Evolutionary conservation across 2,797 vertebrate species (phyloP).

Genomic region (Aplochiton taeniatus): DNA sequence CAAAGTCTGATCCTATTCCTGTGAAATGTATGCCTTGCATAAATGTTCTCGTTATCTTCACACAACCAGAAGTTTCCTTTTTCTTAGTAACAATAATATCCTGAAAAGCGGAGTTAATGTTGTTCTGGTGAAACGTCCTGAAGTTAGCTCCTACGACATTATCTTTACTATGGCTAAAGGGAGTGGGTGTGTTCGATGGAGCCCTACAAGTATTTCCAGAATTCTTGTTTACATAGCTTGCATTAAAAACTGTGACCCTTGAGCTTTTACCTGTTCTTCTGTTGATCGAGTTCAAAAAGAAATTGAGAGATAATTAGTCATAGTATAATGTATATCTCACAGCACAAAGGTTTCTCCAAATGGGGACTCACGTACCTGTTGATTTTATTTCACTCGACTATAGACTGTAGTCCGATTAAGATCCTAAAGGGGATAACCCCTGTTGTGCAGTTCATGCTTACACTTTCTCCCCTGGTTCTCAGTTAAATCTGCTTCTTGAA

Average conservation of each 20-base stretch:
- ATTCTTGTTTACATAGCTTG: conserved; percentile 57
- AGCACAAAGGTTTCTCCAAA: too few species aligned
- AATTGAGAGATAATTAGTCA: too few species aligned
- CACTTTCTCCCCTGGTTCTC: too few species aligned
- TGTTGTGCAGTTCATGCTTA: too few species aligned
- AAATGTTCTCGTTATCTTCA: background rate
- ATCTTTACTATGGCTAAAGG: conserved; percentile 52
- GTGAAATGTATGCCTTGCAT: background rate
- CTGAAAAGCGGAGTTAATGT: conserved; percentile 16
- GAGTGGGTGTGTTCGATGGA: conserved; percentile 32
- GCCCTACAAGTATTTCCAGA: conserved; percentile 50
- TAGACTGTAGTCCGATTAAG: too few species aligned
- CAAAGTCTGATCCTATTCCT: background rate
- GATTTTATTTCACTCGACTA: too few species aligned
- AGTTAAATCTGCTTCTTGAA: too few species aligned
- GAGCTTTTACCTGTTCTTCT: conserved; percentile 54
- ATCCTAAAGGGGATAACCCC: too few species aligned
- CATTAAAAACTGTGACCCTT: conserved; percentile 54
- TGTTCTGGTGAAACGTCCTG: conserved; percentile 34
- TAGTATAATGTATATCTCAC: too few species aligned
- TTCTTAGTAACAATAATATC: conserved; percentile 3
- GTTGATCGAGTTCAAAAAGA: background rate
- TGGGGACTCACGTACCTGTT: too few species aligned
- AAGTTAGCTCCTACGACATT: conserved; percentile 46
- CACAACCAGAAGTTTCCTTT: too few species aligned